These are phyloP conservation scores for Acleris laterana DNA, from an alignment of 2,888 invertebrate genomes.

Conservation along the genomic window DNA sequence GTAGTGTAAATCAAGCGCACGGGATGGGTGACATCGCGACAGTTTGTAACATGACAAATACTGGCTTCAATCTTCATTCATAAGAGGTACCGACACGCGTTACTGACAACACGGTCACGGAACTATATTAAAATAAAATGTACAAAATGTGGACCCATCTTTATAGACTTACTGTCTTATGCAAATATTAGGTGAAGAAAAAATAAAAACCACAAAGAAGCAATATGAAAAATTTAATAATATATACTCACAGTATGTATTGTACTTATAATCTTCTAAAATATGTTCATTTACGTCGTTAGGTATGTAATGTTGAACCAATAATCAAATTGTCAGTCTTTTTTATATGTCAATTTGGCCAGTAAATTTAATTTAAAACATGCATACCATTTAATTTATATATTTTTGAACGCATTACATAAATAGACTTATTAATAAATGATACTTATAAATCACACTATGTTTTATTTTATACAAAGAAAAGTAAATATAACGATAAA, in stretches of 20 bases:
- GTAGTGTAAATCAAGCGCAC: too few relatives aligned
- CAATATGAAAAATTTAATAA: constrained; percentile 74
- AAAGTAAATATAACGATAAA: constrained; percentile 26
- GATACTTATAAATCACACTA: constrained; percentile 41
- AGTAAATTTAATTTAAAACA: constrained; percentile 40
- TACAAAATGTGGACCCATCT: not conserved
- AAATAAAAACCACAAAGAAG: constrained; percentile 59
- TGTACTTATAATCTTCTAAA: constrained; percentile 67
- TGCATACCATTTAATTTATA: constrained; percentile 25
- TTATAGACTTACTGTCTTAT: not conserved
- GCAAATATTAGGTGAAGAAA: not conserved
- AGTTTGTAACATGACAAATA: too few relatives aligned
- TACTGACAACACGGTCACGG: too few relatives aligned
- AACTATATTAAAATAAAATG: not conserved
- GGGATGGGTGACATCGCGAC: too few relatives aligned
- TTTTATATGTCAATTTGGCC: constrained; percentile 47
- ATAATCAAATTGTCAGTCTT: constrained; percentile 61
- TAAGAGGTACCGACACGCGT: too few relatives aligned
- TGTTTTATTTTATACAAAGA: constrained; percentile 31
- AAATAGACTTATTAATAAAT: constrained; percentile 43
- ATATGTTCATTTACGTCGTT: constrained; percentile 28
- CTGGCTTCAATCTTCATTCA: too few relatives aligned
- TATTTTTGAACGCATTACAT: constrained; percentile 41
- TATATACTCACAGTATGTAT: constrained; percentile 75
- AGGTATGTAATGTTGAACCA: constrained; percentile 49